Evolutionary conservation across 2,113 vertebrate species (phyloP).

Genomic region (Thinocorus orbignyianus): DNA sequence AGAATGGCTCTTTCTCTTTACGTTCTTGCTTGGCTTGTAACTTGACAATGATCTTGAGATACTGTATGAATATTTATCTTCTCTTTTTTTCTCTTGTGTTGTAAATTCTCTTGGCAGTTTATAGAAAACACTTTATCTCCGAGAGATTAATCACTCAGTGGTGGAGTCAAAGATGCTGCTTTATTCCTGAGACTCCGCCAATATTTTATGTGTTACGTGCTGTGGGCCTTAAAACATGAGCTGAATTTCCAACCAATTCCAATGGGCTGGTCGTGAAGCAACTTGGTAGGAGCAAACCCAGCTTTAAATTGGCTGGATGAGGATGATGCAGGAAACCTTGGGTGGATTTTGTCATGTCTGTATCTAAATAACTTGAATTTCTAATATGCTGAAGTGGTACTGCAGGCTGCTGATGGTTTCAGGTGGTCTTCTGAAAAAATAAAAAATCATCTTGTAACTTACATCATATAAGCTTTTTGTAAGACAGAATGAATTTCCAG

Average conservation of each 20-base stretch:
- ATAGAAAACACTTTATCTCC: not conserved
- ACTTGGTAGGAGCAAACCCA: not conserved
- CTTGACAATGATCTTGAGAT: not conserved
- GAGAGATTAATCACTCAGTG: not conserved
- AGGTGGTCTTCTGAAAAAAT: not conserved
- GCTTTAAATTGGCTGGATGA: not conserved
- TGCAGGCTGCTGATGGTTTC: not conserved
- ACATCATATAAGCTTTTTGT: not conserved
- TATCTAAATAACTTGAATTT: not conserved
- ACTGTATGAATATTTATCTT: not conserved
- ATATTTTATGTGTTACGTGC: not conserved
- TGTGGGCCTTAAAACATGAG: not conserved
- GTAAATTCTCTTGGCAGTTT: not conserved
- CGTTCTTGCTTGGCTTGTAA: not conserved
- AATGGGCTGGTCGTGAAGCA: not conserved
- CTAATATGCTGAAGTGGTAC: not conserved
- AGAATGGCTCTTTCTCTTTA: not conserved
- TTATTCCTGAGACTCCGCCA: not conserved
- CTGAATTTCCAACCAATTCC: not conserved
- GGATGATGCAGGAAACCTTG: not conserved
- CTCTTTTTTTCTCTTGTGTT: not conserved
- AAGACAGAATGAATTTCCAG: not conserved
- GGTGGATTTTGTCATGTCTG: not conserved
- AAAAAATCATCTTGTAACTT: not conserved
- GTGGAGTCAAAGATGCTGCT: rapidly evolving